Evolutionary conservation across 2,888 invertebrate species (phyloP), one percentile per base, ranked within the genome.

Genomic region (Hofmannophila pseudospretella): DNA sequence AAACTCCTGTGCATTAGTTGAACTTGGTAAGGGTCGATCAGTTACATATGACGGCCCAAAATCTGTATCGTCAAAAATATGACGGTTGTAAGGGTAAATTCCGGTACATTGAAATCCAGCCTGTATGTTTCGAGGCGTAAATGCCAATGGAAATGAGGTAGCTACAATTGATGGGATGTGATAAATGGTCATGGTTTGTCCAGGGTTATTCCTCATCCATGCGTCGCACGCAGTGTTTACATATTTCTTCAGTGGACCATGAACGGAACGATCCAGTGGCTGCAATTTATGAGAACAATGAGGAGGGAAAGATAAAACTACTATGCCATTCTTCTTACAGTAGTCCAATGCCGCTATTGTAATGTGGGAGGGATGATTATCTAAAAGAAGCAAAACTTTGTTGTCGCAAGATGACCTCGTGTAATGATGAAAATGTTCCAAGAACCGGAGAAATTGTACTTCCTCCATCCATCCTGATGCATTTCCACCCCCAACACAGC

Each of bases 131-230:
- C 2, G 1, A 7, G 14, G 36, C 3, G 36, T 37, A 1, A 58
- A 5, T 31, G 59, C 54, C 1, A 47, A 22, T 3, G 58, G 58
- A 32, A 54, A 38, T 7, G 60, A 48, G 30, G 29, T 35, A 4
- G 19, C 29, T 2, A 53, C 34, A 22, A 61, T 49, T 0, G 39
- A 36, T 12, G 60, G 62, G n/a, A 66, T 57, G 16, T 64, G 51
- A 14, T 65, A 58, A 1, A 60, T 63, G 0, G 54, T 32, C 51
- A 65, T 58, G 0, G 55, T 52, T 37, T 47, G 49, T 1, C 55
- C 63, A 1, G 60, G 56, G 11, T 67, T 16, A 13, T 16, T 58
- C 32, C 47, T 28, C 53, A 66, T 52, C 58, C 60, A 66, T 0
- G 31, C 51, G 36, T 58, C 55, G 22, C 46, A 44, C 0, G 55